phyloP scores from a whole-genome alignment of 2,888 invertebrate genomes.

The Papilio protenor region DNA sequence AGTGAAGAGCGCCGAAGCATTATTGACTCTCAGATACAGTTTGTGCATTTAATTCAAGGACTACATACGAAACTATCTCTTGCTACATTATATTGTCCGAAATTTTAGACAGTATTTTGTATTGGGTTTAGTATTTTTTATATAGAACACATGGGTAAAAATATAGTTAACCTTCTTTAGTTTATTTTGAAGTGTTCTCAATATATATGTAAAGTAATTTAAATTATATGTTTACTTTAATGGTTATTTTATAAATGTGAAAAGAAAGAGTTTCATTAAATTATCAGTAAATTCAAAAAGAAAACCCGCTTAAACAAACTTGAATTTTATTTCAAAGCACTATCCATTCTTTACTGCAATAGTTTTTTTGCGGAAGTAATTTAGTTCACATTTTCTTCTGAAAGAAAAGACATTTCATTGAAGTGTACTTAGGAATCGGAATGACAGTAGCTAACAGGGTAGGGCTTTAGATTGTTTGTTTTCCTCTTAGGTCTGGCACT shows the following conservation, averaged over 20 bases:
- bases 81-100: neutral
- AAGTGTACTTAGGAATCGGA: conserved; percentile 15
- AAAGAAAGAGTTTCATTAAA: too few relatives aligned
- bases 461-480: conserved; percentile 38
- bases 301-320: neutral
- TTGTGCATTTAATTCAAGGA: neutral
- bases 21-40: neutral
- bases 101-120: neutral
- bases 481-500: conserved; percentile 28
- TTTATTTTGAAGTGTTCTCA: too few relatives aligned
- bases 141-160: too few relatives aligned
- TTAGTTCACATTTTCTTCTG: conserved; percentile 46
- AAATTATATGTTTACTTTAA: too few relatives aligned
- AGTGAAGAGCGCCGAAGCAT: neutral
- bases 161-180: too few relatives aligned
- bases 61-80: neutral
- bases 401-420: conserved; percentile 25
- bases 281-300: neutral
- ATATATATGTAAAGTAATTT: too few relatives aligned
- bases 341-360: neutral
- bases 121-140: too few relatives aligned
- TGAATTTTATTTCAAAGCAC: neutral
- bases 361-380: conserved; percentile 21
- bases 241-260: too few relatives aligned
- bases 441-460: neutral